phyloP scores from a whole-genome alignment of 2,113 vertebrate genomes.

The Circaetus gallicus region DNA sequence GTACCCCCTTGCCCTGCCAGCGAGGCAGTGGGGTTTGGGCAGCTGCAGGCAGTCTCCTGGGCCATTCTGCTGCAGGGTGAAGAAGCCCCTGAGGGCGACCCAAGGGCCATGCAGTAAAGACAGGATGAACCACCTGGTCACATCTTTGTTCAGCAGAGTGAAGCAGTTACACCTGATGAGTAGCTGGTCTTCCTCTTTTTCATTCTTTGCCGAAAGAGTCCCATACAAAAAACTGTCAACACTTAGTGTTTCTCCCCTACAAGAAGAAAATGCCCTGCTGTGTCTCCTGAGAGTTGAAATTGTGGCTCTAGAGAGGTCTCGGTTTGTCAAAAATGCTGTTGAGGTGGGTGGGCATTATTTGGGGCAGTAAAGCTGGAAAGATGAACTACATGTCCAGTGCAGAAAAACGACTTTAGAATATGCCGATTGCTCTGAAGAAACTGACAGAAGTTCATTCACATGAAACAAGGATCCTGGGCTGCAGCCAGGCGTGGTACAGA shows the following conservation, averaged over 20 bases:
- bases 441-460: background rate
- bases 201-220: background rate
- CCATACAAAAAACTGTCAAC: background rate
- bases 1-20: background rate
- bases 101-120: background rate
- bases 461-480: background rate
- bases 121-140: background rate
- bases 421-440: background rate
- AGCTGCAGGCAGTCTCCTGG: background rate
- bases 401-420: background rate
- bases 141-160: background rate
- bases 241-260: background rate
- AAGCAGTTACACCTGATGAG: background rate
- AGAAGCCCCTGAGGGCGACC: background rate
- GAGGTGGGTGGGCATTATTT: background rate
- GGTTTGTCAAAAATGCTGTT: background rate
- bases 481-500: background rate
- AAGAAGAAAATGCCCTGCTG: background rate
- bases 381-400: background rate
- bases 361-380: background rate
- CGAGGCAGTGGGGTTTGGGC: background rate
- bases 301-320: background rate
- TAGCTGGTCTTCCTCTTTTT: background rate
- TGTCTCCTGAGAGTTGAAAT: background rate
- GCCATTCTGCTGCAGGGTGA: background rate